phyloP scores from a whole-genome alignment of 2,888 invertebrate genomes.

The Aphodius granarius region DNA sequence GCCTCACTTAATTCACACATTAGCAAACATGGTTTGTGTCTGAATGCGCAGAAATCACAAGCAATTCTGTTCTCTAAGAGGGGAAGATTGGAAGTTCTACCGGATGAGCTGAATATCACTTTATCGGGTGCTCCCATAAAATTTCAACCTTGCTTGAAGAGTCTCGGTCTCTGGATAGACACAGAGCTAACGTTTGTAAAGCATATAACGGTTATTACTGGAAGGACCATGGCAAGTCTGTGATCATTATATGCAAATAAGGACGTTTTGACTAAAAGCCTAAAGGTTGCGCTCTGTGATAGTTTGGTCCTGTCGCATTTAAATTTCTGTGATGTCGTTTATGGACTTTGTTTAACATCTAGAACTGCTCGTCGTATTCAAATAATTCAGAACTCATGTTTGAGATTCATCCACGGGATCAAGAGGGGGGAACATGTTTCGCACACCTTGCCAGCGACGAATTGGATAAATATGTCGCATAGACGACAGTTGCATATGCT shows the following conservation, averaged over 20 bases:
- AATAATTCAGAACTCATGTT: constrained; percentile 16
- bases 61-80: not conserved
- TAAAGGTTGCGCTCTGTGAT: constrained; percentile 1
- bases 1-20: not conserved
- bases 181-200: not conserved
- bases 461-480: constrained; percentile 16
- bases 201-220: not conserved
- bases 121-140: not conserved
- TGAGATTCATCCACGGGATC: constrained; percentile 13
- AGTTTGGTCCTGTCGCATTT: constrained; percentile 7
- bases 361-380: not conserved
- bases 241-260: not conserved
- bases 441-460: not conserved
- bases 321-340: constrained; percentile 11
- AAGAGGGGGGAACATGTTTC: not conserved
- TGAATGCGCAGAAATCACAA: not conserved
- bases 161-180: not conserved
- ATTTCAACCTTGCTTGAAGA: not conserved
- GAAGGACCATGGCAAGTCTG: not conserved
- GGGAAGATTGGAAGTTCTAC: not conserved
- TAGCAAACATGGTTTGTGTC: not conserved
- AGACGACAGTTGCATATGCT: not conserved
- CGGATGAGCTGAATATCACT: not conserved
- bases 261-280: not conserved
- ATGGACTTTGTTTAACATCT: constrained; percentile 7